Evolutionary conservation across 2,113 vertebrate species (phyloP).

Genomic region (Salminus brasiliensis): DNA sequence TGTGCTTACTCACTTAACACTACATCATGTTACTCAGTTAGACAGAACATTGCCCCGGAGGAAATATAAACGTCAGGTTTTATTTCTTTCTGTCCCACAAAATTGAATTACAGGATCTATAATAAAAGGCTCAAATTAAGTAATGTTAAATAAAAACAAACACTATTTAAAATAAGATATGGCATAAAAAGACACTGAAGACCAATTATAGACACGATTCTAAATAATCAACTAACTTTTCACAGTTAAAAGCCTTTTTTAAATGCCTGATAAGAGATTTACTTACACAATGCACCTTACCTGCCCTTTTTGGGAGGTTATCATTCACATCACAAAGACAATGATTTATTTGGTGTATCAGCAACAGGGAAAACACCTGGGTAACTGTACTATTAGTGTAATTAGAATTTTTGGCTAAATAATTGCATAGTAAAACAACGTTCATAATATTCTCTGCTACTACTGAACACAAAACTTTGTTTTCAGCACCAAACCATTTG

Average conservation of each 20-base stretch:
- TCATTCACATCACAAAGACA: too few species aligned
- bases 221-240: neutral
- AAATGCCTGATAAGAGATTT: too few species aligned
- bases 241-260: neutral
- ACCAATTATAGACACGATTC: neutral
- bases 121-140: neutral
- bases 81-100: neutral
- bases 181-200: neutral
- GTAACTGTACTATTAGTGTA: too few species aligned
- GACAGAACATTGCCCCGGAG: neutral
- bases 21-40: neutral
- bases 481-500: too few species aligned
- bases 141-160: neutral
- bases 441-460: too few species aligned
- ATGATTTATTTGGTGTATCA: too few species aligned
- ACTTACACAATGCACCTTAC: too few species aligned
- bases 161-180: neutral
- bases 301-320: too few species aligned
- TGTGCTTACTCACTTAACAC: neutral
- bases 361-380: too few species aligned
- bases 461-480: too few species aligned
- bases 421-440: too few species aligned
- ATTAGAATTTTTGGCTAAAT: too few species aligned
- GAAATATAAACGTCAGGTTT: neutral
- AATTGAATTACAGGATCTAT: neutral